Evolutionary conservation across 1,140 invertebrate genomes (phyloP), one percentile per base, ranked within the genome.

Genomic region (Drosophila kohkoa): DNA sequence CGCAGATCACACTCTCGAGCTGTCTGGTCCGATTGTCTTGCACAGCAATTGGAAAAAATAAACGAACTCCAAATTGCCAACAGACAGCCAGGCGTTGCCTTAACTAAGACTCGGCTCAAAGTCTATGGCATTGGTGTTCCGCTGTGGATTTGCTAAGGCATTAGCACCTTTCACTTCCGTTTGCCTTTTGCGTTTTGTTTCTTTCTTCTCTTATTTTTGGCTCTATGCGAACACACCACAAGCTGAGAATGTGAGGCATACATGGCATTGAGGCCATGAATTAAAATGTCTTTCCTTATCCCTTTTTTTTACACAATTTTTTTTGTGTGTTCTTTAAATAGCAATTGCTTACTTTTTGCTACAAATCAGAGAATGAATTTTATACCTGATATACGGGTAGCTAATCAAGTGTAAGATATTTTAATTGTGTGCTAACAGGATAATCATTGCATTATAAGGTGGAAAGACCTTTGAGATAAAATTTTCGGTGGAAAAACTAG

Each of bases 131-230:
- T 35, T 41, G 57, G 41, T 55, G 16, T 32, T 57, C 15, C 63
- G 57, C 30, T 13, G 38, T 28, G 55, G 64, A 69, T 74, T 77
- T 70, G 51, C 51, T n/a, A 11, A 16, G 57, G 72, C 8, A 69
- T 75, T 76, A 69, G 35, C 64, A 78, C 62, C 43, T 58, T 69
- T 69, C 58, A 32, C 43, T 70, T 69, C 51, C 11, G 43, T 63
- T 52, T 58, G 25, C 54, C 20, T 38, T 51, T 58, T 46, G 52
- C 28, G 7, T 13, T 16, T 60, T 60, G n/a, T 60, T 65, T 46
- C 15, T 20, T 35, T 46, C 5, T 41, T 6, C 15, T 68, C 48
- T 35, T 15, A n/a, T 30, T 60, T 57, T 57, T 32, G 30, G 13
- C 15, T 57, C 8, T 11, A 32, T 52, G 28, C 28, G n/a, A n/a